Evolutionary conservation across 1,140 invertebrate genomes (phyloP), one percentile per base, ranked within the genome.

Genomic region (Procambarus virginalis): DNA sequence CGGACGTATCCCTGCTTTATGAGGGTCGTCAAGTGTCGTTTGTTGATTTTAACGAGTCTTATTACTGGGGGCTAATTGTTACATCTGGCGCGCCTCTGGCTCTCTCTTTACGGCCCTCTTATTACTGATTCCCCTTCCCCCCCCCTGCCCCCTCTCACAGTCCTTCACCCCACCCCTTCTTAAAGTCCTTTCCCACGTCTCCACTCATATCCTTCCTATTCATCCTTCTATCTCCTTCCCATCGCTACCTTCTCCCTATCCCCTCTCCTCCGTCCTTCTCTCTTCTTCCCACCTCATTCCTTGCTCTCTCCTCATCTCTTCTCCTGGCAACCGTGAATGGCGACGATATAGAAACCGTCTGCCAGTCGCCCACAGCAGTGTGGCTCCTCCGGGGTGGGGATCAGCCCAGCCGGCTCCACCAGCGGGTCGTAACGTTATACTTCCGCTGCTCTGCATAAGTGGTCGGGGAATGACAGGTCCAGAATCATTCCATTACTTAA

Each of bases 41-140:
- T 80, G 78, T 80, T 80, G 78, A 80, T 80, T 80, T 80, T 80
- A 80, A 80, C 58, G 78, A 80, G 78, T 6, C 78, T 80, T 80
- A 80, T 80, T 80, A 80, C 78, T 17, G 78, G 49, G 20, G 22
- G 49, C 22, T 80, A 51, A 80, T 80, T 80, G 78, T 80, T 51
- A 80, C 78, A 80, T 80, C 78, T 80, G 78, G 46, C 49, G 55
- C 49, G 6, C 49, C 20, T 3, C 0, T 55, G 10, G 49, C 49
- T n/a, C 46, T 17, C 4, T 5, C 48, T 80, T 80, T 58, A 55
- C 78, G 60, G 34, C 70, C 22, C 8, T 34, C 81, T 83, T 34
- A 68, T 70, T 83, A 64, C 46, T 8, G 2, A 6, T 17, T 3
- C 55, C 64, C 3, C 64, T 34, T 22, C 49, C 46, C 20, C 76